Evolutionary conservation across 92 coral and sea anemone species (phyloP).

Genomic region (Phenganax stokvisi): DNA sequence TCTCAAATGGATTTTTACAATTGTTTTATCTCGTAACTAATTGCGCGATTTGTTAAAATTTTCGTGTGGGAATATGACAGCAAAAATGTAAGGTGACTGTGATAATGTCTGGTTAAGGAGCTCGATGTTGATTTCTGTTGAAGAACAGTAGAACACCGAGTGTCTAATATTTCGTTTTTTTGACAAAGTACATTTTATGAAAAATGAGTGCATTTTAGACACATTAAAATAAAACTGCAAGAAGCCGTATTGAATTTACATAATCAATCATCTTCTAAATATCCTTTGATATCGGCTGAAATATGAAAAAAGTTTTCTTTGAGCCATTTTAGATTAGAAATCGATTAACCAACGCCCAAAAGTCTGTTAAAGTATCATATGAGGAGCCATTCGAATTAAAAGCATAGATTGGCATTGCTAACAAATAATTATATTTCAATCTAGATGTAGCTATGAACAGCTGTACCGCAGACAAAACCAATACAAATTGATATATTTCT

Average conservation of each 20-base stretch:
- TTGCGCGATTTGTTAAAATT: constrained; percentile 7
- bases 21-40: neutral
- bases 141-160: neutral
- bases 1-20: neutral
- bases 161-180: constrained; percentile 12
- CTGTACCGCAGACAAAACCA: constrained; percentile 28
- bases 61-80: neutral
- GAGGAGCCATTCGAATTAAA: neutral
- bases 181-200: constrained; percentile 23
- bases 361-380: neutral
- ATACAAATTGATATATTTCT: constrained; percentile 36
- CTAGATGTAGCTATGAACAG: constrained; percentile 22
- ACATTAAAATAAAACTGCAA: constrained; percentile 3
- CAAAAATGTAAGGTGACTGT: too few species aligned
- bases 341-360: constrained; percentile 14
- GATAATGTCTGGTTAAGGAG: too few species aligned
- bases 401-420: constrained; percentile 15
- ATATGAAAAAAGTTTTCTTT: neutral
- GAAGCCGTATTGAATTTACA: constrained; percentile 29
- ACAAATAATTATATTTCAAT: constrained; percentile 21
- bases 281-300: constrained; percentile 2
- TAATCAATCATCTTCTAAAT: constrained; percentile 20
- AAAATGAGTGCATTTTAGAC: constrained; percentile 28
- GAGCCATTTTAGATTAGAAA: constrained; percentile 23
- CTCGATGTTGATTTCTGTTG: too few species aligned